Percentiles rank a stretch among this genome's conserved stretches.
Evolutionary conservation across 2,888 invertebrate genomes (phyloP).

Genomic region (Caenorhabditis uteleia): DNA sequence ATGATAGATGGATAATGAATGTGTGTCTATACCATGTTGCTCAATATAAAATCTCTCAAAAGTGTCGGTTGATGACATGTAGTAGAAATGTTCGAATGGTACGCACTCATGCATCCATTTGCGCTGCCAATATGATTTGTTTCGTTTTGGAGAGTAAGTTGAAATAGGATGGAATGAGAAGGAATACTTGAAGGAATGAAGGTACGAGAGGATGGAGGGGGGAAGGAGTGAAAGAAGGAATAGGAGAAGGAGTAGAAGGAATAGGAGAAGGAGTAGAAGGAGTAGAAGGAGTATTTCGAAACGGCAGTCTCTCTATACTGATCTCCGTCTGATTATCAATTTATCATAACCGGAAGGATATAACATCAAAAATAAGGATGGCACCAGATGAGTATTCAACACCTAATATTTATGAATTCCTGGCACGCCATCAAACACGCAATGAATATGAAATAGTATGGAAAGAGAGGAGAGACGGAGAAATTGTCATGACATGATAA

Average conservation of each 20-base stretch:
- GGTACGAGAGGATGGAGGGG: constrained; percentile 1
- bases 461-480: no score
- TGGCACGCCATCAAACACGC: no score
- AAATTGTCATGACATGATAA: no score
- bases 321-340: no score
- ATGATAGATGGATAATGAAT: background rate
- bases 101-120: constrained; percentile 37
- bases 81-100: constrained; percentile 51
- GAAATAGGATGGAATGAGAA: no score
- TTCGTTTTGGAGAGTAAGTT: no score
- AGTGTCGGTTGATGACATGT: constrained; percentile 46
- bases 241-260: constrained; percentile 3
- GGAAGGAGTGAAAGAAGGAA: constrained; percentile 2
- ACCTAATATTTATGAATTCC: no score
- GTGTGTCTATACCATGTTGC: constrained; percentile 6
- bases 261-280: constrained; percentile 3
- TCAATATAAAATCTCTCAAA: constrained; percentile 35
- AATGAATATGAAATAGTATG: no score
- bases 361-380: no score
- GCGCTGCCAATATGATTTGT: background rate
- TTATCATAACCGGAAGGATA: no score
- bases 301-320: constrained; percentile 1
- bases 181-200: no score
- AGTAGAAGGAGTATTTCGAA: constrained; percentile 20
- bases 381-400: no score